phyloP scores from a whole-genome alignment of 2,797 vertebrate genomes.

The Rhabdophis nuchalis region DNA sequence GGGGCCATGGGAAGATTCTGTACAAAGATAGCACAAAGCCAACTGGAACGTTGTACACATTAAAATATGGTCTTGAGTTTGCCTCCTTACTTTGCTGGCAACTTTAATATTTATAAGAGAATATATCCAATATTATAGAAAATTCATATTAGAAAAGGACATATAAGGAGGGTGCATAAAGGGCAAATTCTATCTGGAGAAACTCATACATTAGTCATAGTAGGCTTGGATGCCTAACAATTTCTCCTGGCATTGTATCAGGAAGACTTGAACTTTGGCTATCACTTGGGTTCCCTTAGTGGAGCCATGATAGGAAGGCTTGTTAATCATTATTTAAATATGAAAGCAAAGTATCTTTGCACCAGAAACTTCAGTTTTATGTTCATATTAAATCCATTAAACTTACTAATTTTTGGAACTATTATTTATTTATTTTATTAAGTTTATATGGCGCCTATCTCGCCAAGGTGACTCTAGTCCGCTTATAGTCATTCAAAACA shows the following conservation, averaged over 20 bases:
- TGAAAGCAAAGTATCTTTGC: neutral
- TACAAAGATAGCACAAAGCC: neutral
- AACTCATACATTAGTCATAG: neutral
- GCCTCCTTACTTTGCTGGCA: neutral
- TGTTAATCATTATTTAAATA: neutral
- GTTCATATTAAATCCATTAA: neutral
- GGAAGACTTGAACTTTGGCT: neutral
- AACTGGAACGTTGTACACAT: neutral
- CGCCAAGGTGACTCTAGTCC: neutral
- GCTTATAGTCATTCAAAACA: neutral
- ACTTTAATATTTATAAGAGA: neutral
- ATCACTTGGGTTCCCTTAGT: neutral
- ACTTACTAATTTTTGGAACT: neutral
- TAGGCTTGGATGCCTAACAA: neutral
- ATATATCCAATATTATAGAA: neutral
- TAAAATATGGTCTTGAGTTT: neutral
- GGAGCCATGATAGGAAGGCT: neutral
- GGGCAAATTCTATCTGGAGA: neutral
- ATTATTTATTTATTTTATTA: neutral
- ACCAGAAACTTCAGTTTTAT: neutral
- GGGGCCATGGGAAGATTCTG: neutral
- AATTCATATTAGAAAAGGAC: neutral
- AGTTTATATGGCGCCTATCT: neutral
- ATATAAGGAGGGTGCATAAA: neutral
- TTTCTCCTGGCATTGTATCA: neutral